Evolutionary conservation across 2,113 vertebrate genomes (phyloP).

Genomic region (Pandion haliaetus): DNA sequence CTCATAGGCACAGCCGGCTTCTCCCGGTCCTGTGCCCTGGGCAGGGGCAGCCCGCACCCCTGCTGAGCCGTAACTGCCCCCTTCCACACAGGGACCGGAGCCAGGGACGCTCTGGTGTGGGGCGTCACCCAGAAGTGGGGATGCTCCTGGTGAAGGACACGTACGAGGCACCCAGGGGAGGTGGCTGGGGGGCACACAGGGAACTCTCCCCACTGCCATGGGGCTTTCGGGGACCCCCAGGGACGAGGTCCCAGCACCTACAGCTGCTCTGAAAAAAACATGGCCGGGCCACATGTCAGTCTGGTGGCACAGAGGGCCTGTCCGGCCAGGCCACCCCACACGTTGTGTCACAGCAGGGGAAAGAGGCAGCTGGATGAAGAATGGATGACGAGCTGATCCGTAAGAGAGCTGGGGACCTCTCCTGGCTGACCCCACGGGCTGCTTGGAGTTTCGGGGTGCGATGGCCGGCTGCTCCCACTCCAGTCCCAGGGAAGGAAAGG

Average conservation of each 20-base stretch:
- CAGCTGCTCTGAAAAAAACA: background rate
- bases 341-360: fast-evolving
- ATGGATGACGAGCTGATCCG: background rate
- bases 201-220: fast-evolving
- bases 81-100: fast-evolving
- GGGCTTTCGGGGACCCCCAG: background rate
- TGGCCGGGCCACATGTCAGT: fast-evolving
- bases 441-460: fast-evolving
- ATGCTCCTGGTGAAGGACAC: background rate
- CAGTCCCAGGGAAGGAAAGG: background rate
- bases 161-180: fast-evolving
- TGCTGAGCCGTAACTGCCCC: background rate
- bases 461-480: fast-evolving
- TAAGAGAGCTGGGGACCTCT: background rate
- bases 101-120: fast-evolving
- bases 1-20: fast-evolving
- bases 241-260: background rate
- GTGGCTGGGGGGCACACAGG: no score
- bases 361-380: background rate
- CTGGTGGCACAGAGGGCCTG: background rate
- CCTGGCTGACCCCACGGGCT: fast-evolving
- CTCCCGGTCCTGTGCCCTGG: background rate
- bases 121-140: fast-evolving
- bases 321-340: fast-evolving
- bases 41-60: background rate